Evolutionary conservation across 2,888 invertebrate genomes (phyloP), one percentile per base, ranked within the genome.

Genomic region (Caenorhabditis auriculariae): DNA sequence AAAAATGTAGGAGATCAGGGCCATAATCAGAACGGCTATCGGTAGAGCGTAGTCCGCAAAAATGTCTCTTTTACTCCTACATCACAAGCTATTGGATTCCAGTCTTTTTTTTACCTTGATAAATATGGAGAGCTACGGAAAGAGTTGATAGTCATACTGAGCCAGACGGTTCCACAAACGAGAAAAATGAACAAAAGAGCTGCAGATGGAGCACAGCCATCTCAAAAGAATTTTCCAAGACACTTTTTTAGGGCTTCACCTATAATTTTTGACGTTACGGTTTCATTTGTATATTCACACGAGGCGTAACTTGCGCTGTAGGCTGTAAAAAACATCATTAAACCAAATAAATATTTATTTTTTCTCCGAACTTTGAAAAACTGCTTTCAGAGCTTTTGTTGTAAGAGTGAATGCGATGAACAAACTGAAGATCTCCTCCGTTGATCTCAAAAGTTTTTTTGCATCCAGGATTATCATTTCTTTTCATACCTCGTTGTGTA

Each of bases 111-210:
- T n/a, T 6, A 60, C 64, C 60, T 58, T 2, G 65, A 60, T 4
- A 65, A 45, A 54, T 60, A 65, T 27, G 59, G 60, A 9, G 60
- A 54, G 19, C 51, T 60, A 43, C 67, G 44, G 21, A 63, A 57
- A 1, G 67, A 61, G 26, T 50, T 52, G 4, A 67, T 51, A 1
- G 64, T 61, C 53, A 61, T 53, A 35, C 56, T 64, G 1, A 73
- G 44, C 74, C 74, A 76, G 5, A 71, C 50, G 6, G 76, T 77
- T 27, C 76, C 76, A n/a, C 68, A 57, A 24, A 73, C 41, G 0
- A 76, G 55, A 35, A 76, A 47, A 24, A 73, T 43, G 52, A 76
- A 76, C 2, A 77, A 45, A 4, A 76, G 51, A 6, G 72, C 69
- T 19, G 55, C 50, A 4, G 60, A 55, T 2, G 67, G 67, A 19